Evolutionary conservation across 2,797 vertebrate species (phyloP).

Genomic region (Enteromius anoplus): DNA sequence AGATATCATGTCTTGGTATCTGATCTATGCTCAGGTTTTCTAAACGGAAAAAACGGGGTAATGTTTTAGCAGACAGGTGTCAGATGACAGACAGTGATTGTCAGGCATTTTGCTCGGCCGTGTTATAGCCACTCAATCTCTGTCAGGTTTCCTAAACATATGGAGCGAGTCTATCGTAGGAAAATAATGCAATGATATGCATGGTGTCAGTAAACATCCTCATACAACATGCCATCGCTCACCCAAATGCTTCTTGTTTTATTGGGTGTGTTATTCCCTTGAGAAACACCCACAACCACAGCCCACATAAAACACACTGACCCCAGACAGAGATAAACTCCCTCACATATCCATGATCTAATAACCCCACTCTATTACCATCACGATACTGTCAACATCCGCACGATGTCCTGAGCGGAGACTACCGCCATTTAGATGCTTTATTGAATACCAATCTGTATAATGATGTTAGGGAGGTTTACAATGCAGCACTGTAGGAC

Average conservation of each 20-base stretch:
- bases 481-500: background rate
- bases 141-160: constrained; percentile 73
- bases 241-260: constrained; percentile 30
- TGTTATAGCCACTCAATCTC: constrained; percentile 74
- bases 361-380: constrained; percentile 52
- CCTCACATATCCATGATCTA: constrained; percentile 50
- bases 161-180: constrained; percentile 58
- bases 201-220: constrained; percentile 44
- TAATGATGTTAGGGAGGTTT: constrained; percentile 22
- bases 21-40: constrained; percentile 10
- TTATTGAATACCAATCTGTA: constrained; percentile 45
- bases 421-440: constrained; percentile 29
- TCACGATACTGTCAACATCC: constrained; percentile 41
- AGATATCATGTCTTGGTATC: background rate
- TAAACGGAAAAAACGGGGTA: constrained; percentile 21
- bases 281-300: constrained; percentile 23
- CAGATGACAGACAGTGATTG: constrained; percentile 75
- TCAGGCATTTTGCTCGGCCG: constrained; percentile 70
- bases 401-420: constrained; percentile 31
- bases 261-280: constrained; percentile 31
- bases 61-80: constrained; percentile 66
- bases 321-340: constrained; percentile 34
- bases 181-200: constrained; percentile 29
- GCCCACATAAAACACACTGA: constrained; percentile 25
- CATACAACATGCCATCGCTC: constrained; percentile 25